Percentiles rank a stretch among this genome's conserved stretches.
These are phyloP conservation scores for Myoxocephalus aenaeus DNA, from an alignment of 2,797 vertebrate genomes.

Conservation along the genomic window DNA sequence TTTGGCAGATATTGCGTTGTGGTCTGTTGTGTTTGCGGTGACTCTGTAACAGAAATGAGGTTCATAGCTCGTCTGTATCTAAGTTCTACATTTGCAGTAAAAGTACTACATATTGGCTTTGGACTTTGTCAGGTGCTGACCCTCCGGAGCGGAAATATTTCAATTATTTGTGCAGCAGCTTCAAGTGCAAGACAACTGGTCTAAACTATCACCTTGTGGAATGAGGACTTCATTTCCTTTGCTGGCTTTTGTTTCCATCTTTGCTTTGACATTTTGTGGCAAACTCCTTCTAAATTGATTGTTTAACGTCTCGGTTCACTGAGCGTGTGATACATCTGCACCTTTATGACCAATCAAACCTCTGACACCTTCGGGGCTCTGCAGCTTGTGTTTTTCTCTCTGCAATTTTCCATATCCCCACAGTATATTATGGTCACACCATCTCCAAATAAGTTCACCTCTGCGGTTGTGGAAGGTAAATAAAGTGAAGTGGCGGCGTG, in stretches of 20 bases:
- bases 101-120: background rate
- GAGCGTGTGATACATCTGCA: conserved; percentile 28
- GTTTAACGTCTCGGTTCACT: conserved; percentile 39
- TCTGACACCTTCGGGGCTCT: conserved; percentile 25
- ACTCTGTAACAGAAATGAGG: background rate
- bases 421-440: conserved; percentile 48
- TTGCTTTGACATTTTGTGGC: conserved; percentile 53
- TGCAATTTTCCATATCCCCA: conserved; percentile 34
- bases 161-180: background rate
- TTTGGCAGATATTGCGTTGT: conserved; percentile 14
- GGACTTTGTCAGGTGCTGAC: background rate
- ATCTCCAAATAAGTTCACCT: conserved; percentile 56
- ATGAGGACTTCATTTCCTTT: conserved; percentile 13
- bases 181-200: background rate
- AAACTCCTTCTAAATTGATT: conserved; percentile 41
- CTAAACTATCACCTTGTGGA: conserved; percentile 2
- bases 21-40: conserved; percentile 22
- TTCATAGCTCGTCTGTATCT: background rate
- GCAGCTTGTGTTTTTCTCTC: conserved; percentile 34
- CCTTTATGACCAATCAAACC: conserved; percentile 40
- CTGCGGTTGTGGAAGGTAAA: conserved; percentile 49
- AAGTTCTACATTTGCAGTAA: background rate
- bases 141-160: background rate
- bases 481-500: too few relatives aligned
- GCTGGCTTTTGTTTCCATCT: conserved; percentile 40